Evolutionary conservation across 2,888 invertebrate species (phyloP), one percentile per base, ranked within the genome.

Genomic region (Stictocephala bisonia): DNA sequence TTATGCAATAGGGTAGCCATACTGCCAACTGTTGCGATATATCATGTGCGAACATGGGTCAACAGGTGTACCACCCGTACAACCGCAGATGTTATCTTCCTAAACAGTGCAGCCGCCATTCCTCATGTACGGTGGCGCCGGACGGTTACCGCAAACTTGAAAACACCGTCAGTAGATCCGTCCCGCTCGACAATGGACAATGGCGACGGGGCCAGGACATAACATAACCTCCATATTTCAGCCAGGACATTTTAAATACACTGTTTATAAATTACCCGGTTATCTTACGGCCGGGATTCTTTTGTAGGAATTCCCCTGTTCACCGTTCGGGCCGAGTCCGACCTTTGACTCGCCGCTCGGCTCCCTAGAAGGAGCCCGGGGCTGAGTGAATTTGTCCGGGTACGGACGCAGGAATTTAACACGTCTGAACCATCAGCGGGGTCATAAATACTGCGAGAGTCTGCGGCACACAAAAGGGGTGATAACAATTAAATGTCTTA

Each of bases 221-320:
- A n/a, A 60, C 60, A 60, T 60, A 60, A 60, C 60, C 35, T 15
- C 60, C 60, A 40, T 60, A 60, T 60, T 35, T 60, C 60, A 60
- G 40, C 60, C 35, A 40, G 29, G 60, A 60, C 60, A 40, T 60
- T 60, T 60, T 29, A 60, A 60, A 60, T n/a, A n/a, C 60, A 60
- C 60, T 60, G 60, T 60, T 60, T 60, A 60, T 60, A 60, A 60
- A 60, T 60, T 60, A 60, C 60, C 60, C 60, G 60, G 60, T 60
- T 60, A 60, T 60, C 60, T 60, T 35, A 35, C 60, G n/a, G 56
- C 56, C 56, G 18, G 60, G 60, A 60, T 60, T 60, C 60, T 35
- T 35, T n/a, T n/a, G n/a, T n/a, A n/a, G n/a, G n/a, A n/a, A n/a
- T n/a, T n/a, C n/a, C n/a, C n/a, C n/a, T n/a, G n/a, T n/a, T n/a